Evolutionary conservation across 2,113 vertebrate species (phyloP).

Genomic region (Phrynosoma platyrhinos): DNA sequence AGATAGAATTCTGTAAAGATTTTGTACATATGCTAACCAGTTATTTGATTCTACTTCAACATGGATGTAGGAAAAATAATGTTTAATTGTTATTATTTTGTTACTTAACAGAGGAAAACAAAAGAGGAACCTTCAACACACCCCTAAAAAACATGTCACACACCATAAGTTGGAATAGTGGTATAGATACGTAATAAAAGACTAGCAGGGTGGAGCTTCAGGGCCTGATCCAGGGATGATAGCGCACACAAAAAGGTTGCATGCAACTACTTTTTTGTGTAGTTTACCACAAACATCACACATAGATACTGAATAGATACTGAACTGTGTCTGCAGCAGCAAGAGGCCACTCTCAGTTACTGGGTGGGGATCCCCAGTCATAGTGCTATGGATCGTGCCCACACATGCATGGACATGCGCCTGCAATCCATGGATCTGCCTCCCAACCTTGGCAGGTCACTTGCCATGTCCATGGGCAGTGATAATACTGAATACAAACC

Average conservation of each 20-base stretch:
- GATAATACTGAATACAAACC: not conserved
- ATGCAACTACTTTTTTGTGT: not conserved
- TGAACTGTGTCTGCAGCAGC: not conserved
- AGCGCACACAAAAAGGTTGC: not conserved
- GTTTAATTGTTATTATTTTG: conserved; percentile 58
- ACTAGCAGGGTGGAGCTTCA: too few relatives aligned
- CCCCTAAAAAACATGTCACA: conserved; percentile 52
- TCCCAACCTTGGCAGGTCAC: not conserved
- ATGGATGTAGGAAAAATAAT: conserved; percentile 70
- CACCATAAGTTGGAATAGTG: conserved; percentile 56
- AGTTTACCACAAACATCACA: not conserved
- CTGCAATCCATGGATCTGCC: not conserved
- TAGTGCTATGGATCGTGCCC: not conserved
- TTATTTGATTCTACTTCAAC: conserved; percentile 74
- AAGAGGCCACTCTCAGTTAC: not conserved
- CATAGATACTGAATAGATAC: not conserved
- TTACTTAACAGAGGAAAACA: conserved; percentile 76
- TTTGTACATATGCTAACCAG: conserved; percentile 82
- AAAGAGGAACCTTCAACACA: not conserved
- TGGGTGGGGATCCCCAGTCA: not conserved
- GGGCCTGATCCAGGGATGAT: conserved; percentile 29
- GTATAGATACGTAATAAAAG: not conserved
- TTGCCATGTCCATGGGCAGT: not conserved
- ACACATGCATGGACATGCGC: not conserved
- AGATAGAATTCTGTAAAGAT: conserved; percentile 73